Evolutionary conservation across 2,113 vertebrate species (phyloP), one percentile per base, ranked within the genome.

Genomic region (Hippocampus mohnikei): DNA sequence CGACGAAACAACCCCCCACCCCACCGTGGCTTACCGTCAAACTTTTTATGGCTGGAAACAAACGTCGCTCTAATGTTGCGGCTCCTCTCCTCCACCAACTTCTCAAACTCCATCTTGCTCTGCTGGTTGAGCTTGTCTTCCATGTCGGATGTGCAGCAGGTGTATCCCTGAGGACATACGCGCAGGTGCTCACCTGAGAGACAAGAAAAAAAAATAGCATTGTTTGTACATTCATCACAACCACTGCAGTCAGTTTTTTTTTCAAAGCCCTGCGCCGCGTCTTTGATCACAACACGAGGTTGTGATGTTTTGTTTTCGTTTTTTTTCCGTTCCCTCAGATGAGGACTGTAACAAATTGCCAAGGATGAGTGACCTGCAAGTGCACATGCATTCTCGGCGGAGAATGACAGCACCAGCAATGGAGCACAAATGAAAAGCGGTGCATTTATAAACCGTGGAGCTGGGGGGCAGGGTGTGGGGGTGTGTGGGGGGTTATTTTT

Each of bases 61-160:
- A 98, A 97, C 0, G 94, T 96, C 12, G 93, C 94, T 42, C 96
- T 93, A 53, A 98, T 93, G 33, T 93, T 91, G 70, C 92, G 92
- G 83, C 97, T 98, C 11, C 90, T 94, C 76, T 95, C 93, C 29
- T 98, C 95, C 27, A 98, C 95, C 5, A 96, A 76, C 80, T 91
- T 94, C 88, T 98, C 95, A 81, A 98, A 96, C 83, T 98, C 96
- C 79, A 94, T 75, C 82, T 98, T 98, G 88, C 96, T 96, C 85
- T 97, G 95, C 61, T 95, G 95, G 75, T 94, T 94, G 81, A 99
- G 81, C 66, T 93, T 94, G 85, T 98, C 95, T 87, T 98, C 97
- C 96, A 99, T 98, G 88, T 98, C 97, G 12, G 94, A 92, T 42
- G 96, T 98, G 89, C 97, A 99, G 91, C 97, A 99, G 13, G 97